Evolutionary conservation across 2,888 invertebrate genomes (phyloP).

Genomic region (Ametastegia equiseti): DNA sequence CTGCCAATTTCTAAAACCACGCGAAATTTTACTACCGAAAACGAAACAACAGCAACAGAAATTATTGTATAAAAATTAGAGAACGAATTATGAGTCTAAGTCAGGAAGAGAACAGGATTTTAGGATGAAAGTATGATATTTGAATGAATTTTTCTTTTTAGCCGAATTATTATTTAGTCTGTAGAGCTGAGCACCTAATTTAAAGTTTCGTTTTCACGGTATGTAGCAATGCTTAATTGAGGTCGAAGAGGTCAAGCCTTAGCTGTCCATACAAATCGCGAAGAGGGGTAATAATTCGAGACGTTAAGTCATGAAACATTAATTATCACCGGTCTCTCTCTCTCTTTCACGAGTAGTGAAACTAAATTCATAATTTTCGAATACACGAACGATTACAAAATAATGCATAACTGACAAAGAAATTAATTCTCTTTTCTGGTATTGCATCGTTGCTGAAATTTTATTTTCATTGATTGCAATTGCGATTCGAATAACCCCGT

Average conservation of each 20-base stretch:
- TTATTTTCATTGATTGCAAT: neutral
- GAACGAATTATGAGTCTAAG: too few species aligned
- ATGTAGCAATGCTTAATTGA: too few species aligned
- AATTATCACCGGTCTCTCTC: neutral
- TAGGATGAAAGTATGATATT: too few species aligned
- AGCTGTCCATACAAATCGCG: neutral
- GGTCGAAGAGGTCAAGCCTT: neutral
- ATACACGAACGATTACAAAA: neutral
- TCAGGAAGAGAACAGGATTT: too few species aligned
- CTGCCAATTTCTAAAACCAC: neutral
- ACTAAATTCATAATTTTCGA: slow-evolving; percentile 4
- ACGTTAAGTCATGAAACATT: neutral
- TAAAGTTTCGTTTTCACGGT: too few species aligned
- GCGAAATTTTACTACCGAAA: neutral
- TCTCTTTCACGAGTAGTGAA: slow-evolving; percentile 18
- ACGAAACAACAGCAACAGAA: neutral
- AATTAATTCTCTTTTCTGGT: neutral
- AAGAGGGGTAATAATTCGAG: neutral
- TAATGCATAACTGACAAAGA: neutral
- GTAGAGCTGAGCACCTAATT: too few species aligned
- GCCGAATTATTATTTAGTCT: too few species aligned
- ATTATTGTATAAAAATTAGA: neutral
- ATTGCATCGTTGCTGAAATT: neutral
- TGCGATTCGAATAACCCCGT: neutral
- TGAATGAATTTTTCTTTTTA: too few species aligned